Evolutionary conservation across 2,888 invertebrate species (phyloP).

Genomic region (Scelioninae gen. 1): DNA sequence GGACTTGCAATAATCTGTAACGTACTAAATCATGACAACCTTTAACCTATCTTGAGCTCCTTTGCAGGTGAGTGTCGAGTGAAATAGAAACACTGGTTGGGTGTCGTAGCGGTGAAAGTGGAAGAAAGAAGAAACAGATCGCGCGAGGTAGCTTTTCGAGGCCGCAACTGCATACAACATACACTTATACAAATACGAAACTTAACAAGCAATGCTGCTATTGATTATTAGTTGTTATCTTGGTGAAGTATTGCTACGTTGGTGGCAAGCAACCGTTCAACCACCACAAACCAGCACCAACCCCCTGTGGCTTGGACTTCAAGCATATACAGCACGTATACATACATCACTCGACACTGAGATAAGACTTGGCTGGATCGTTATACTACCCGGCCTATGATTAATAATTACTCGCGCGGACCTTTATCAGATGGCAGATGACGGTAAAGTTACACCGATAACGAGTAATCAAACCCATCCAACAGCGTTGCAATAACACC

Average conservation of each 20-base stretch:
- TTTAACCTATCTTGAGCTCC: conserved; percentile 78
- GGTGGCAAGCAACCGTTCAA: conserved; percentile 69
- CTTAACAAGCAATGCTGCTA: conserved; percentile 78
- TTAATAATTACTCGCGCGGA: conserved; percentile 83
- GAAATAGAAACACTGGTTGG: conserved; percentile 66
- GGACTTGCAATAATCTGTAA: conserved; percentile 72
- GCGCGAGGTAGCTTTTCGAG: conserved; percentile 72
- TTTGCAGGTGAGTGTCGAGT: conserved; percentile 58
- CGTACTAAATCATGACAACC: conserved; percentile 74
- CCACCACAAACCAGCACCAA: conserved; percentile 68
- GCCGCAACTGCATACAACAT: conserved; percentile 56
- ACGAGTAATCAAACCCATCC: conserved; percentile 81
- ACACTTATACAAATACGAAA: conserved; percentile 72
- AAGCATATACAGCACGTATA: conserved; percentile 72
- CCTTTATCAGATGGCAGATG: conserved; percentile 82
- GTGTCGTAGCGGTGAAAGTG: conserved; percentile 6
- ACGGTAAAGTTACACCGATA: conserved; percentile 81
- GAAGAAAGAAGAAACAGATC: conserved; percentile 43
- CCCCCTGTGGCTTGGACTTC: conserved; percentile 71
- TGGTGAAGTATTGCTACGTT: conserved; percentile 80
- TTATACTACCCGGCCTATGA: conserved; percentile 82
- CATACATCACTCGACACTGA: conserved; percentile 82
- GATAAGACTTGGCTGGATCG: conserved; percentile 83
- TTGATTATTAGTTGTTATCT: conserved; percentile 83
- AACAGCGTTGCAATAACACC: conserved; percentile 63